Percentiles rank a stretch among this genome's conserved stretches.
These are phyloP conservation scores for Drosophila arawakana DNA, from an alignment of 1,140 invertebrate species.

Conservation along the genomic window DNA sequence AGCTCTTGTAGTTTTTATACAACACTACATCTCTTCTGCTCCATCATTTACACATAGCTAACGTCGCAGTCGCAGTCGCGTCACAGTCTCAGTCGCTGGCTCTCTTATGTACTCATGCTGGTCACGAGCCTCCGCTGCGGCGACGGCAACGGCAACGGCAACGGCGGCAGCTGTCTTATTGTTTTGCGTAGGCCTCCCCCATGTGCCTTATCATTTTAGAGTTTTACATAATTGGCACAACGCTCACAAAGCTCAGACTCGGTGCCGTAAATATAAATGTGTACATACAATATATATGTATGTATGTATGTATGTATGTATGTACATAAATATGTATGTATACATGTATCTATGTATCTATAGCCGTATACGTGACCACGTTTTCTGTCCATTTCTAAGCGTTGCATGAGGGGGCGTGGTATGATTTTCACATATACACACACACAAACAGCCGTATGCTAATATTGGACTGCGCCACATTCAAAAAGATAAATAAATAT, in stretches of 20 bases:
- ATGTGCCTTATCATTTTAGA: conserved; percentile 73
- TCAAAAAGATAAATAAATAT: conserved; percentile 81
- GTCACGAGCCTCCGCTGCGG: conserved; percentile 1
- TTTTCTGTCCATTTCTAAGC: conserved; percentile 49
- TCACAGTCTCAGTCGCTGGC: neutral
- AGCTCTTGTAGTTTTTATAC: conserved; percentile 53
- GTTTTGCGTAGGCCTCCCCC: conserved; percentile 53
- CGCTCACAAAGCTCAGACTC: conserved; percentile 19
- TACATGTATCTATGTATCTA: conserved; percentile 23
- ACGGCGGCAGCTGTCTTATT: conserved; percentile 46
- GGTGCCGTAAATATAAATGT: neutral
- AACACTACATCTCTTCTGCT: neutral
- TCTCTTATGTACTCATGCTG: conserved; percentile 25
- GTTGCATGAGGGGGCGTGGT: conserved; percentile 61
- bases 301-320: conserved; percentile 5
- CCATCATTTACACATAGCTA: neutral
- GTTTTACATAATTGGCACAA: conserved; percentile 77
- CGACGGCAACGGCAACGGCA: neutral
- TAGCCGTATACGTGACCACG: conserved; percentile 29
- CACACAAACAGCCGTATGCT: conserved; percentile 15
- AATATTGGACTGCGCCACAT: conserved; percentile 60
- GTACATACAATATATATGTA: conserved; percentile 12
- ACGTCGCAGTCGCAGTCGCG: neutral
- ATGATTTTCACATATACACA: conserved; percentile 51
- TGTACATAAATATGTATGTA: neutral